Evolutionary conservation across 2,888 invertebrate species (phyloP), one percentile per base, ranked within the genome.

Genomic region (Nephrocerus scutellatus): DNA sequence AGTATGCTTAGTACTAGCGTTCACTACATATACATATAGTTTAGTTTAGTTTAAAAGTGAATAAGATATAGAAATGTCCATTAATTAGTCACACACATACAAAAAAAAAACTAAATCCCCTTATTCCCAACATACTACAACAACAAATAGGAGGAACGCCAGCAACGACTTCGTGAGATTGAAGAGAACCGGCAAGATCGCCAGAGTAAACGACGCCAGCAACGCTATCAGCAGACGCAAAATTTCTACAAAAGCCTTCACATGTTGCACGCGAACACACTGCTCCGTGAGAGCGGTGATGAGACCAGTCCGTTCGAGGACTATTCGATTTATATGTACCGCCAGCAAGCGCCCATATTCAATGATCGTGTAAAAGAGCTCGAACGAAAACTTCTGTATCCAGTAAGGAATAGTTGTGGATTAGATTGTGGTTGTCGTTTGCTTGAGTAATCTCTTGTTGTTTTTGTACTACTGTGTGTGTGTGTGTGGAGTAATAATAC

Each of bases 221-320:
- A 80, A 46, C 78, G 86, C 52, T 80, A 82, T 56, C 79, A 81
- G 68, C 81, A 81, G 56, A 86, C 83, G 30, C 79, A 86, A 52
- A 85, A 86, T 59, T 87, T 89, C 68, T 73, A 79, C 66, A 87
- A 86, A 69, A 88, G 87, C 63, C 74, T 89, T 70, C 84, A 84
- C 66, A 83, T 89, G 82, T 69, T 89, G 54, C 84, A 85, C 55
- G 78, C 82, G 3, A 87, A 86, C 63, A 81, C 79, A 31, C 55
- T 67, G 16, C 46, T 69, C 41, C 76, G 80, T 44, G 69, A 76
- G 49, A 76, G 79, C 19, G 73, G 80, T 20, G 72, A 73, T 4
- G 70, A 71, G 37, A 69, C 70, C 48, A 53, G 57, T 22, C 81
- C 84, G 43, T 77, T 86, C 59, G 84, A 87, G 69, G 83, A 88